Percentiles rank a stretch among this genome's conserved stretches.
Conservation (phyloP, 1,140 invertebrate genomes). For the Dendroctonus valens region DNA sequence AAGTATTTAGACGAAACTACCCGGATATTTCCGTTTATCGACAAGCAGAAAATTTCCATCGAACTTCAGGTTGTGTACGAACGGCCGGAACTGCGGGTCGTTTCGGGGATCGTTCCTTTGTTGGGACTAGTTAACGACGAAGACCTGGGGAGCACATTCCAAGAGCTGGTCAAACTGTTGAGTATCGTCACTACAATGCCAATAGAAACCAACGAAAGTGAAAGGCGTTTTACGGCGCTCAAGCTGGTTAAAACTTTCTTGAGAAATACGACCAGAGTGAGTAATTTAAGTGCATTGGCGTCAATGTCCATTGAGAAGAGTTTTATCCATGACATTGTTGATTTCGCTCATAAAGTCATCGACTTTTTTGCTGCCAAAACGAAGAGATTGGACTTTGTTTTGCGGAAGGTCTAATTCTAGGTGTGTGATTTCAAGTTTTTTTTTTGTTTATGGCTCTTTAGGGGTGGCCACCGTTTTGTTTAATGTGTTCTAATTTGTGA, state of each 20-base stretch:
- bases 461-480: too few species aligned
- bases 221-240: constrained; percentile 45
- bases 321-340: constrained; percentile 34
- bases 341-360: constrained; percentile 43
- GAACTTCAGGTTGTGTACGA: constrained; percentile 37
- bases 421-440: too few species aligned
- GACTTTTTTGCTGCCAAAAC: constrained; percentile 37
- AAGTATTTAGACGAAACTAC: constrained; percentile 18
- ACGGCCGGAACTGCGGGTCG: constrained; percentile 29
- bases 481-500: neutral
- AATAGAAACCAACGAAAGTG: constrained; percentile 40
- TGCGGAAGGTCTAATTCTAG: constrained; percentile 10
- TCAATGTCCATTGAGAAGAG: constrained; percentile 40
- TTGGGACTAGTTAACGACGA: constrained; percentile 29
- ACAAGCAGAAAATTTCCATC: constrained; percentile 30
- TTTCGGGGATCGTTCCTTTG: constrained; percentile 31
- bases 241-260: constrained; percentile 47
- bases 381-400: constrained; percentile 28
- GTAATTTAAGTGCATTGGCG: constrained; percentile 39
- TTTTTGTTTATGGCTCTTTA: too few species aligned
- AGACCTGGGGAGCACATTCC: constrained; percentile 36
- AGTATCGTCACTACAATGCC: constrained; percentile 36
- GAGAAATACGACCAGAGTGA: constrained; percentile 37
- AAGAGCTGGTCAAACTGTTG: constrained; percentile 36
- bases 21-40: constrained; percentile 30